Evolutionary conservation across 2,797 vertebrate species (phyloP).

Genomic region (Periophthalmus magnuspinnatus): DNA sequence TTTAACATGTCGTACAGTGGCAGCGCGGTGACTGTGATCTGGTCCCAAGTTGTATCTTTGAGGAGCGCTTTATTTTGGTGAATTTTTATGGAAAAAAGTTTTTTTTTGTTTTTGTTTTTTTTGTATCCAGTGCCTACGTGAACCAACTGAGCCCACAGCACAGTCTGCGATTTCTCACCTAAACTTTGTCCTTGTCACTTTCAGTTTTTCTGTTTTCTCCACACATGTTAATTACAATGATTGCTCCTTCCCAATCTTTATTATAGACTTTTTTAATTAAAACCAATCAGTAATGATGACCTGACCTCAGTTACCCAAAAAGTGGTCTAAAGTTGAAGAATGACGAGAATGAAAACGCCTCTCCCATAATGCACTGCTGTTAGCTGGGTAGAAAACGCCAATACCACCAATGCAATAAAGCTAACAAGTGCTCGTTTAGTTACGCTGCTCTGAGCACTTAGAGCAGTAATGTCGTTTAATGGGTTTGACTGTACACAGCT

Average conservation of each 20-base stretch:
- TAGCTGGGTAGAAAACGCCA: constrained; percentile 34
- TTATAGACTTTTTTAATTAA: constrained; percentile 7
- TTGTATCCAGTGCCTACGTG: neutral
- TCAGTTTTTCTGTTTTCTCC: neutral
- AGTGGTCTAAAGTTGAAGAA: constrained; percentile 10
- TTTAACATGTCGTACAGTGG: no score
- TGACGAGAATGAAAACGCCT: constrained; percentile 25
- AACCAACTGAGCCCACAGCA: neutral
- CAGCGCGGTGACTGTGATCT: no score
- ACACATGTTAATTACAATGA: neutral
- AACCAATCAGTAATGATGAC: constrained; percentile 13
- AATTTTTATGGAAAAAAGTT: no score
- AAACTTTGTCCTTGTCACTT: neutral
- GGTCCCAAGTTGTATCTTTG: no score
- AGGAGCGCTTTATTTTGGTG: no score
- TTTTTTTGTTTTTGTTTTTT: neutral
- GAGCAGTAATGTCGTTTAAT: constrained; percentile 58
- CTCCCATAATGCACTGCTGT: constrained; percentile 24
- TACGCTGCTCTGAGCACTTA: constrained; percentile 53
- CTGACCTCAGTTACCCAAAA: neutral
- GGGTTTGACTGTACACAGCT: constrained; percentile 45
- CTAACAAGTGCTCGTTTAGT: constrained; percentile 65
- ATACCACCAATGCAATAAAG: constrained; percentile 52
- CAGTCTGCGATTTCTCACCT: neutral
- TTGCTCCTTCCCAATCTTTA: neutral